These are phyloP conservation scores for Uromys caudimaculatus DNA, from an alignment of 2,797 vertebrate species.

Conservation along the genomic window DNA sequence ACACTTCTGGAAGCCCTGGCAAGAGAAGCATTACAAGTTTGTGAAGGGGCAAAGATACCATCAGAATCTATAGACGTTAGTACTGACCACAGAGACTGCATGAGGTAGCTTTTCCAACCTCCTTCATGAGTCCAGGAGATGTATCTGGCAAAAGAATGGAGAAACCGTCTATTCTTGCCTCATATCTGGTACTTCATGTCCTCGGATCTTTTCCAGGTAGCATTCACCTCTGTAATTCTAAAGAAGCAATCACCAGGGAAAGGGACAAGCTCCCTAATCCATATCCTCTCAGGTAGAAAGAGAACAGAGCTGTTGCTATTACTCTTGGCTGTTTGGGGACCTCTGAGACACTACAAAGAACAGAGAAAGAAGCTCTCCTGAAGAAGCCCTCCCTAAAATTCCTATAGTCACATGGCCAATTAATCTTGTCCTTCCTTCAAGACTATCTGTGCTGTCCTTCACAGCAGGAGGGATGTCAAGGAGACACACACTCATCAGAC, in stretches of 20 bases:
- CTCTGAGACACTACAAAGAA: not conserved
- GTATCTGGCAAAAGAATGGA: not conserved
- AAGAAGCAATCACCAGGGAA: not conserved
- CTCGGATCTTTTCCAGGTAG: not conserved
- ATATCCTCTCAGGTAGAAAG: not conserved
- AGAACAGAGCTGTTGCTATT: not conserved
- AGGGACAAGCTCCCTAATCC: not conserved
- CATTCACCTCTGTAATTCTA: not conserved
- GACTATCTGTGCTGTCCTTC: not conserved
- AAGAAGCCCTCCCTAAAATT: not conserved
- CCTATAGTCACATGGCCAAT: not conserved
- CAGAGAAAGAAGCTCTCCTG: not conserved
- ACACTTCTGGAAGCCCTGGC: not conserved
- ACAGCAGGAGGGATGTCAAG: not conserved
- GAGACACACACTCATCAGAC: not conserved
- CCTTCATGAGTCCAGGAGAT: not conserved
- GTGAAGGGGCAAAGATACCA: not conserved
- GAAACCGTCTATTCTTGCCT: not conserved
- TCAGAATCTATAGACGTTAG: not conserved
- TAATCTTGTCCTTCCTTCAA: not conserved
- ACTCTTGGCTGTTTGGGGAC: not conserved
- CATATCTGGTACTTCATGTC: not conserved
- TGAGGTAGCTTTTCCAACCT: not conserved
- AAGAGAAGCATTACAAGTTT: not conserved
- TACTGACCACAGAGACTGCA: not conserved